Conservation (phyloP, 1,140 invertebrate species). For the Phocides pigmalion region DNA sequence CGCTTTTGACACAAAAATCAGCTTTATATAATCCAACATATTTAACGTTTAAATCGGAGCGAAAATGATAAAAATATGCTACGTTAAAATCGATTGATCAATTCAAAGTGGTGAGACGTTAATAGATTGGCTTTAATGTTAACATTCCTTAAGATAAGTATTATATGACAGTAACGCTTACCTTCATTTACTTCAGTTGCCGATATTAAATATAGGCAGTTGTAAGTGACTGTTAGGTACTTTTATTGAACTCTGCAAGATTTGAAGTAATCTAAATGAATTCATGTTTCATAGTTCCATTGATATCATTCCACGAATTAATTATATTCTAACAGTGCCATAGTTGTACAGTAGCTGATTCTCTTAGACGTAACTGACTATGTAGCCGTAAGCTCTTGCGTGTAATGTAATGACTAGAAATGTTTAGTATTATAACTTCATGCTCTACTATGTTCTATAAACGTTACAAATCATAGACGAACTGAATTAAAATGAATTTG, state of each 20-base stretch:
- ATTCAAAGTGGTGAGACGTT: conserved; percentile 20
- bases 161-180: conserved; percentile 41
- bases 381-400: conserved; percentile 9
- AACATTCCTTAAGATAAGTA: conserved; percentile 48
- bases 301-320: conserved; percentile 49
- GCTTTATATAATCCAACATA: neutral
- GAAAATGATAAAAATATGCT: conserved; percentile 7
- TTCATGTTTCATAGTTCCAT: conserved; percentile 37
- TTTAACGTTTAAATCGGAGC: conserved; percentile 18
- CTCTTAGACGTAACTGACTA: conserved; percentile 37
- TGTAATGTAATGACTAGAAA: conserved; percentile 18
- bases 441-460: conserved; percentile 8
- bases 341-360: conserved; percentile 59
- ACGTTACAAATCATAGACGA: conserved; percentile 6
- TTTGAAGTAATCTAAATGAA: conserved; percentile 6
- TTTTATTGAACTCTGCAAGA: conserved; percentile 6
- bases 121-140: conserved; percentile 49
- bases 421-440: conserved; percentile 12
- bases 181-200: conserved; percentile 43
- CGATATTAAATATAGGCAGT: conserved; percentile 48
- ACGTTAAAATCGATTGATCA: conserved; percentile 15
- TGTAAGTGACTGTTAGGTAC: conserved; percentile 18
- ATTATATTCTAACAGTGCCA: conserved; percentile 56
- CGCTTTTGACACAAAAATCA: conserved; percentile 1
- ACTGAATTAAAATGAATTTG: conserved; percentile 2